Conservation (phyloP, 30 jellyfish, hydroid and myxozoan species). For the Cassiopea andromeda region DNA sequence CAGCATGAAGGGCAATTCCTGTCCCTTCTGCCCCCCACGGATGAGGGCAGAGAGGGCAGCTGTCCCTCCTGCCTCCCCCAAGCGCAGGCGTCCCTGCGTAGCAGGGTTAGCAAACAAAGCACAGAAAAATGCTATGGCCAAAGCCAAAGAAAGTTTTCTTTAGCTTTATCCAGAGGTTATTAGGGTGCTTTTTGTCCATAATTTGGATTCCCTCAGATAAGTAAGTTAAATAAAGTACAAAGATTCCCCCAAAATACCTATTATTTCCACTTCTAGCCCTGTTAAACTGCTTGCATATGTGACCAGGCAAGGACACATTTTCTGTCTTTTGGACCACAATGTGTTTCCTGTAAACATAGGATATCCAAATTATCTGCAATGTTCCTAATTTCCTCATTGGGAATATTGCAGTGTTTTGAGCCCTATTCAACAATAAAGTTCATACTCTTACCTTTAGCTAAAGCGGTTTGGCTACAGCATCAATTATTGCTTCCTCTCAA, state of each 20-base stretch:
- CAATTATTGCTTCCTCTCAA: too few relatives aligned
- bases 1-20: too few relatives aligned
- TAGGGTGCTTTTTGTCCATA: not conserved
- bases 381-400: constrained; percentile 2
- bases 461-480: too few relatives aligned
- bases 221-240: not conserved
- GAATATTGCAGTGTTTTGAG: not conserved
- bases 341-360: constrained; percentile 18
- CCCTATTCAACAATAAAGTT: not conserved
- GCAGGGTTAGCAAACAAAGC: not conserved
- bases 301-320: constrained; percentile 1
- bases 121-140: too few relatives aligned
- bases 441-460: too few relatives aligned
- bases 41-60: too few relatives aligned
- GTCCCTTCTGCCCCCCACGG: too few relatives aligned
- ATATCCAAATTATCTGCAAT: constrained; percentile 10
- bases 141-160: not conserved
- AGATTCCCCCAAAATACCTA: constrained; percentile 14
- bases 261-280: constrained; percentile 16
- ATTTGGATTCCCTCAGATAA: constrained; percentile 4
- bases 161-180: constrained; percentile 2
- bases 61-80: too few relatives aligned
- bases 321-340: constrained; percentile 18
- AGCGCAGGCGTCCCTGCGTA: not conserved
- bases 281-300: constrained; percentile 18